These are phyloP conservation scores for Elegia similella DNA, from an alignment of 2,888 invertebrate species.

Conservation along the genomic window DNA sequence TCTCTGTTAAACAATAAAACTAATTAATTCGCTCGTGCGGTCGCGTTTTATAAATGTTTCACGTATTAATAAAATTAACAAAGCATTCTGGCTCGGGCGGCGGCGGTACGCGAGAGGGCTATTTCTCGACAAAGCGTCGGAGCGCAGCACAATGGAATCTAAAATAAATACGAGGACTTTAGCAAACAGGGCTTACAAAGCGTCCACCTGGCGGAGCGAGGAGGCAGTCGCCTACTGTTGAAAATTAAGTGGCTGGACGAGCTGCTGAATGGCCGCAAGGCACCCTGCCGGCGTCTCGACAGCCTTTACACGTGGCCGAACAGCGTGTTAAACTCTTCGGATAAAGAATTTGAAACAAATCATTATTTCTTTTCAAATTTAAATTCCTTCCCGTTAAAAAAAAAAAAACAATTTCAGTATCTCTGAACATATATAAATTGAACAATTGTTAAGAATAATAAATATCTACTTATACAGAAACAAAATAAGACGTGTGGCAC, in stretches of 20 bases:
- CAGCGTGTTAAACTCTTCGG: neutral
- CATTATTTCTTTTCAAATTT: too few species aligned
- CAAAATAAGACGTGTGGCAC: too few species aligned
- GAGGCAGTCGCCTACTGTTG: conserved; percentile 49
- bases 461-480: too few species aligned
- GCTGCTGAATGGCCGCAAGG: conserved; percentile 62
- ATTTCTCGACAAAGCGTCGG: conserved; percentile 74
- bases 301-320: conserved; percentile 8
- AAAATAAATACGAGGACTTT: conserved; percentile 80
- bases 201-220: conserved; percentile 62
- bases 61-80: conserved; percentile 82
- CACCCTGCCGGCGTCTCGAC: conserved; percentile 39
- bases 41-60: conserved; percentile 79
- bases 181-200: conserved; percentile 76
- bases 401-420: too few species aligned
- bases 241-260: conserved; percentile 67
- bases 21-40: conserved; percentile 77
- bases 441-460: too few species aligned
- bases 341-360: too few species aligned
- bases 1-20: conserved; percentile 76
- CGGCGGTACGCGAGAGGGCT: conserved; percentile 66
- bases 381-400: too few species aligned
- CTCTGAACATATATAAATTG: too few species aligned
- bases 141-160: conserved; percentile 73
- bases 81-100: conserved; percentile 52